Conservation (phyloP, 2,113 vertebrate species). For the Hipposideros armiger region DNA sequence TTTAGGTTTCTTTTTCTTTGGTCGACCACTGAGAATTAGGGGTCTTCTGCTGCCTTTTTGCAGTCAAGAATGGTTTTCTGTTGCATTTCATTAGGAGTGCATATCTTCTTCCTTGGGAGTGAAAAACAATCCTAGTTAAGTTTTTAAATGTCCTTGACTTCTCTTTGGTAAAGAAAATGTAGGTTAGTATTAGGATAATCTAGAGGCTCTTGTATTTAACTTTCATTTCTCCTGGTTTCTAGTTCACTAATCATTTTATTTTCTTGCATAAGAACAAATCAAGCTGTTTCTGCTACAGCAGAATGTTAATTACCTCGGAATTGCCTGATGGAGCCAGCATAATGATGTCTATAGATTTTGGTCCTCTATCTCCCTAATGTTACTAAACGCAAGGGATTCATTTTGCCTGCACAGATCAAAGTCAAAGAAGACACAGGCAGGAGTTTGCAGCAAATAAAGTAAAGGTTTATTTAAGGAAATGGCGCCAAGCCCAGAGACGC, state of each 20-base stretch:
- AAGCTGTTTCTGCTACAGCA: neutral
- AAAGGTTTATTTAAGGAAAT: no score
- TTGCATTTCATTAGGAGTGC: neutral
- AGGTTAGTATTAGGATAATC: neutral
- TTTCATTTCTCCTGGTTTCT: neutral
- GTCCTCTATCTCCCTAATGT: neutral
- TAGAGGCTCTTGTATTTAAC: neutral
- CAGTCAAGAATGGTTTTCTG: neutral
- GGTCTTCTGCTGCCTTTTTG: neutral
- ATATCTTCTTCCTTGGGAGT: neutral
- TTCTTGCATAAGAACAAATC: neutral
- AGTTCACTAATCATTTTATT: neutral
- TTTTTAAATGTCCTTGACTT: neutral
- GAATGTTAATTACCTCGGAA: neutral
- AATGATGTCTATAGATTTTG: neutral
- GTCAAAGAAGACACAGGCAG: no score
- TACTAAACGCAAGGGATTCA: no score
- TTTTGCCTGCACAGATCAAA: no score
- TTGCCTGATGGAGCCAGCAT: neutral
- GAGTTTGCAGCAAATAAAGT: no score
- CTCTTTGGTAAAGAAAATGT: neutral
- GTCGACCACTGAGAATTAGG: neutral
- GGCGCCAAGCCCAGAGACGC: no score
- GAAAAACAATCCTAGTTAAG: neutral
- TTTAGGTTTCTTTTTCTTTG: neutral